phyloP scores from a whole-genome alignment of 2,113 vertebrate species.

The Parus major region DNA sequence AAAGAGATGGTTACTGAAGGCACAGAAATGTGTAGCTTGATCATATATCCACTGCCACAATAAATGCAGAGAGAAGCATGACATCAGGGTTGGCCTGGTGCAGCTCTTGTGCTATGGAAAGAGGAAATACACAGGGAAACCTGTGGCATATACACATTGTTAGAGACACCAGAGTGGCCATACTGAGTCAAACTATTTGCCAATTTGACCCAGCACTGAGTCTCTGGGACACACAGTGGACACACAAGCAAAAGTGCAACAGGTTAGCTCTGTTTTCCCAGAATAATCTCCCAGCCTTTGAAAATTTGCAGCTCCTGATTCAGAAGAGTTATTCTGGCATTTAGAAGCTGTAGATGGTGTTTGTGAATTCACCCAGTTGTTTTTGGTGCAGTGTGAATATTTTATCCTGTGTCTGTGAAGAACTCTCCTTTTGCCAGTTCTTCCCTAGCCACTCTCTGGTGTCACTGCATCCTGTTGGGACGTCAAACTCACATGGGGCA shows the following conservation, averaged over 20 bases:
- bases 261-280: neutral
- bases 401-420: neutral
- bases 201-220: neutral
- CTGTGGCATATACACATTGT: accelerated
- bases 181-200: neutral
- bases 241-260: accelerated
- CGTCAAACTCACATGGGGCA: accelerated
- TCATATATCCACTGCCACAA: neutral
- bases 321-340: neutral
- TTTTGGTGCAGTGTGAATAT: neutral
- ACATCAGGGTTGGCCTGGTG: neutral
- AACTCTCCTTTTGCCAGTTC: neutral
- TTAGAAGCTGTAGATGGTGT: neutral
- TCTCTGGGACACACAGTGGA: neutral
- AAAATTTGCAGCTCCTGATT: neutral
- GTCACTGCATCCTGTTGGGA: neutral
- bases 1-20: neutral
- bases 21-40: neutral
- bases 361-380: neutral
- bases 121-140: neutral
- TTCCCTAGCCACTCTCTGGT: neutral
- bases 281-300: neutral
- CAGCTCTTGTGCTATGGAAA: neutral
- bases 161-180: neutral
- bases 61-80: neutral